Evolutionary conservation across 2,113 vertebrate genomes (phyloP).

Genomic region (Aplodontia rufa): DNA sequence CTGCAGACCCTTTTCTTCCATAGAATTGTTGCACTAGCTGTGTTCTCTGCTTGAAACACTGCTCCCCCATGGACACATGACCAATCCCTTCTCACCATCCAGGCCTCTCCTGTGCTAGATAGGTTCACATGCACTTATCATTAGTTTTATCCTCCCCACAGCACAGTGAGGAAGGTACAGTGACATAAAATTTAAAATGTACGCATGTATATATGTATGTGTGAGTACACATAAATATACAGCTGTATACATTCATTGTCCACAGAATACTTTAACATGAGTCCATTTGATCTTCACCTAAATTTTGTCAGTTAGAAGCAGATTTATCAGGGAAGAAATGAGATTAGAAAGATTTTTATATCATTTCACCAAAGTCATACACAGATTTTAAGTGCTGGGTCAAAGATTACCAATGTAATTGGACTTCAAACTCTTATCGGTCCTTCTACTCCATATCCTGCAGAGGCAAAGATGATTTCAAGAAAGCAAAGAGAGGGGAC

Average conservation of each 20-base stretch:
- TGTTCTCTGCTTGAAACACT: not conserved
- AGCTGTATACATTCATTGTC: not conserved
- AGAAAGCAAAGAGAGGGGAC: not conserved
- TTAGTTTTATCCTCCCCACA: not conserved
- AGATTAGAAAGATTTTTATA: not conserved
- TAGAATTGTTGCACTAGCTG: not conserved
- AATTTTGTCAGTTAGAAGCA: not conserved
- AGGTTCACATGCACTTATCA: not conserved
- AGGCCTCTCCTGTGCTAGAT: not conserved
- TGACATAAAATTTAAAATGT: not conserved
- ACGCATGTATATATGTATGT: not conserved
- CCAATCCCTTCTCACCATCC: not conserved
- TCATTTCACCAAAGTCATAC: not conserved
- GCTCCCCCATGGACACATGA: fast-evolving
- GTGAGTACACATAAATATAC: not conserved
- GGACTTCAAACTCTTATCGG: not conserved
- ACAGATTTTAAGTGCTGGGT: not conserved
- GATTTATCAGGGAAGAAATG: not conserved
- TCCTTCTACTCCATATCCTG: not conserved
- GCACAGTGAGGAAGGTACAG: not conserved
- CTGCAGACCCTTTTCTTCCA: not conserved
- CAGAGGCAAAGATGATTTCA: not conserved
- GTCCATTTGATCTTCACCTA: not conserved
- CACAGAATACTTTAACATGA: not conserved
- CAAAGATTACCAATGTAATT: not conserved